These are phyloP conservation scores for Pachyuromys duprasi DNA, from an alignment of 2,797 vertebrate genomes.

Conservation along the genomic window DNA sequence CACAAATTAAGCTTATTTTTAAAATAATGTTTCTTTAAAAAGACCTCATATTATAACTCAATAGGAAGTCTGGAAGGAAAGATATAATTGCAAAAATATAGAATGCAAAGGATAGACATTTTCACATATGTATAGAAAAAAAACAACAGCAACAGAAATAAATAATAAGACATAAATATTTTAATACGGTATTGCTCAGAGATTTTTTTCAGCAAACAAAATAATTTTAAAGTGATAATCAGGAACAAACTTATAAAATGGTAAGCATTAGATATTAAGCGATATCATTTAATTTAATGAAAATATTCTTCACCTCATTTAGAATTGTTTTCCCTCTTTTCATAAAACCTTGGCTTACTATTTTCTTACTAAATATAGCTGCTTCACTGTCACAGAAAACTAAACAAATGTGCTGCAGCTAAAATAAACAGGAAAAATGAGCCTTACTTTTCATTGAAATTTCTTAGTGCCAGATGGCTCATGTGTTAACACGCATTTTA, in stretches of 20 bases:
- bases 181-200: not conserved
- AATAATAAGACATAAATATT: not conserved
- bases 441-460: constrained; percentile 21
- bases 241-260: constrained; percentile 15
- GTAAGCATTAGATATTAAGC: not conserved
- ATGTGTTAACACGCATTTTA: constrained; percentile 61
- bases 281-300: constrained; percentile 54
- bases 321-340: constrained; percentile 16
- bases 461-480: constrained; percentile 59
- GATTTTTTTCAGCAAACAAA: constrained; percentile 14
- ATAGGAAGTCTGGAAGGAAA: not conserved
- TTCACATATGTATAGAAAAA: not conserved
- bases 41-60: not conserved
- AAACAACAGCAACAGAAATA: not conserved
- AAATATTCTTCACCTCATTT: constrained; percentile 54
- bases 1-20: not conserved
- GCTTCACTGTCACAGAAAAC: constrained; percentile 25
- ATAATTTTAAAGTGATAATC: not conserved
- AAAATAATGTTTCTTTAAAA: not conserved
- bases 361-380: constrained; percentile 66
- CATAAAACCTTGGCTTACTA: constrained; percentile 44
- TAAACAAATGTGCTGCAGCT: constrained; percentile 27
- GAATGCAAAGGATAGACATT: not conserved
- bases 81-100: not conserved
- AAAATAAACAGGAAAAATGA: constrained; percentile 49